Base-by-base conservation (phyloP, 2,797 vertebrate genomes). In the Synanceia verrucosa region DNA sequence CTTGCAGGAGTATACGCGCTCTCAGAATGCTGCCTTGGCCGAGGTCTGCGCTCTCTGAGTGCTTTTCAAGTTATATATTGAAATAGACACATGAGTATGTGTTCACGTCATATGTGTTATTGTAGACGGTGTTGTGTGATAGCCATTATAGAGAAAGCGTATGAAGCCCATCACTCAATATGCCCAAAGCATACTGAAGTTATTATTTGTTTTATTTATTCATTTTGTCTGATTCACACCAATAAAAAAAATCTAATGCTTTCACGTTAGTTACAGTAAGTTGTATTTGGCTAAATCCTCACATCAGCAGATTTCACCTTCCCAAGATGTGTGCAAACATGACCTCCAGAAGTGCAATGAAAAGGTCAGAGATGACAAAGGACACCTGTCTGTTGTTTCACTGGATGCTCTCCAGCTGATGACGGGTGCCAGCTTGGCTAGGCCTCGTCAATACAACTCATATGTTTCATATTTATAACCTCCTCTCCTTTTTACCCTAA, bases 381-480 rank as follows among this genome's bases (percentile, higher is more conserved):
- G 87, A 85, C 90, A 66, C 47, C 43, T 70, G 81, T 88, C 81
- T 90, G 85, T 44, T 78, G 84, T 89, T 86, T 85, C 79, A 81
- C 73, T 50, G 65, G 59, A 65, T 72, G 71, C 82, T 77, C 47
- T 72, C 56, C 73, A 34, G 43, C 69, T 41, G 72, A 76, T 87
- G 86, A 86, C 18, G 50, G 91, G 89, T 91, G 91, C 86, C 92
- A 71, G 80, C 71, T 65, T 83, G 91, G 86, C 89, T 84, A 62
- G 78, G 66, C 80, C 78, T 11, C 53, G 83, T 90, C 91, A 86
- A 91, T 92, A 91, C 86, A 85, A 76, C 70, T 86, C 80, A 82
- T 83, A 88, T 48, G 72, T 82, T 91, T 91, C 87, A 92, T 93
- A 91, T 93, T 88, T 86, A 92, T 89, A 90, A 89, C 83, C 86